Conservation (phyloP, 2,888 invertebrate species). For the Heliconius aoede region DNA sequence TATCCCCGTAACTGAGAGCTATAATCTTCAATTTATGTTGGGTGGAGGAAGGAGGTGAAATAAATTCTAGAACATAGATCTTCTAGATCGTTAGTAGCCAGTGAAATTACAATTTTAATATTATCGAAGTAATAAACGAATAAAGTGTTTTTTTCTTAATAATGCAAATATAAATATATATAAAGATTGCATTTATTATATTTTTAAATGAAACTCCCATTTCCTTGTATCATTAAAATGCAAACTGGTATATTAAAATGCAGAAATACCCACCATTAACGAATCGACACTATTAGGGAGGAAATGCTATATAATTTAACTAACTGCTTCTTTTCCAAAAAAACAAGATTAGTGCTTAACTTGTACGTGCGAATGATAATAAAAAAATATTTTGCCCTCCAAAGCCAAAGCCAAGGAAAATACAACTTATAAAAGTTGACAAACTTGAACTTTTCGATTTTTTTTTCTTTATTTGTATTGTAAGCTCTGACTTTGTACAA, state of each 20-base stretch:
- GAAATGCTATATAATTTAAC: not conserved
- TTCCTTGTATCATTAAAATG: not conserved
- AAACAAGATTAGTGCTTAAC: not conserved
- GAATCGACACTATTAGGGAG: not conserved
- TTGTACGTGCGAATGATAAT: no score
- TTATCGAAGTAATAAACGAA: not conserved
- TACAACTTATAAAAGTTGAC: no score
- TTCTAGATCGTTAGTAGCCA: conserved; percentile 33
- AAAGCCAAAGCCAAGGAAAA: no score
- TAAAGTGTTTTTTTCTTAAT: no score
- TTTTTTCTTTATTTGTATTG: no score
- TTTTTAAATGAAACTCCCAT: not conserved
- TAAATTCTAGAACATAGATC: conserved; percentile 35
- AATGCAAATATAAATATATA: not conserved
- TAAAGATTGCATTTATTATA: not conserved
- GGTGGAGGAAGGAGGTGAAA: conserved; percentile 35
- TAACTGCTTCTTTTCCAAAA: not conserved
- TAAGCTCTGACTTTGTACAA: no score
- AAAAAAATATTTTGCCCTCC: no score
- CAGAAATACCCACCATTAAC: not conserved
- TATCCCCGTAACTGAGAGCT: conserved; percentile 30
- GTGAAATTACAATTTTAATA: conserved; percentile 17
- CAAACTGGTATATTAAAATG: not conserved
- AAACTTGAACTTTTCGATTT: no score
- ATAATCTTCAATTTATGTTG: conserved; percentile 40